These are phyloP conservation scores for Dascyllus trimaculatus DNA, from an alignment of 2,113 vertebrate genomes.

Conservation along the genomic window DNA sequence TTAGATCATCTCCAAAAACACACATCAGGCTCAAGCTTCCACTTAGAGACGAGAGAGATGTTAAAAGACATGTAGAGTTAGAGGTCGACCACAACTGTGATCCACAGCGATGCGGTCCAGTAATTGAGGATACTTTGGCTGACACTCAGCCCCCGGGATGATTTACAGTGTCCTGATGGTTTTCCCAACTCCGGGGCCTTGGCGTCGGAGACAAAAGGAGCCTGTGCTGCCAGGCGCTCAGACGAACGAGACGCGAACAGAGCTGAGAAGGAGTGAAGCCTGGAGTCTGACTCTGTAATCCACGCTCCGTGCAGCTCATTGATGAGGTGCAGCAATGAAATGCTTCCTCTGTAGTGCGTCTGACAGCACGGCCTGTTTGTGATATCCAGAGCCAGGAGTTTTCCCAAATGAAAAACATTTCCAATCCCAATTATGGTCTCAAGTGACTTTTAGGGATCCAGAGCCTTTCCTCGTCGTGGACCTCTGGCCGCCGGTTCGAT, in stretches of 20 bases:
- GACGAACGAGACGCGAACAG: conserved; percentile 49
- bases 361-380: conserved; percentile 44
- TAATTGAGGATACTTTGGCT: conserved; percentile 71
- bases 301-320: conserved; percentile 21
- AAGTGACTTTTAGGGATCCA: conserved; percentile 27
- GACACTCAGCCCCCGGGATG: conserved; percentile 57
- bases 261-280: conserved; percentile 46
- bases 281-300: conserved; percentile 56
- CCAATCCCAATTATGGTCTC: conserved; percentile 68
- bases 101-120: conserved; percentile 65
- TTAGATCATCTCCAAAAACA: conserved; percentile 54
- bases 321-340: conserved; percentile 67
- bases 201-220: conserved; percentile 62
- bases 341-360: conserved; percentile 44
- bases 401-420: conserved; percentile 53
- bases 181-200: conserved; percentile 62
- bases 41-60: conserved; percentile 57
- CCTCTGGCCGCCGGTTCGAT: conserved; percentile 34
- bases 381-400: conserved; percentile 34
- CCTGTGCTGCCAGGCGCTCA: conserved; percentile 44
- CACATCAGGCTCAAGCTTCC: conserved; percentile 46
- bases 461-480: conserved; percentile 42
- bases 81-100: conserved; percentile 57
- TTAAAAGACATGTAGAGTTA: conserved; percentile 60
- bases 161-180: conserved; percentile 66